These are phyloP conservation scores for Pentalonia nigronervosa DNA, from an alignment of 1,140 invertebrate genomes.

Conservation along the genomic window DNA sequence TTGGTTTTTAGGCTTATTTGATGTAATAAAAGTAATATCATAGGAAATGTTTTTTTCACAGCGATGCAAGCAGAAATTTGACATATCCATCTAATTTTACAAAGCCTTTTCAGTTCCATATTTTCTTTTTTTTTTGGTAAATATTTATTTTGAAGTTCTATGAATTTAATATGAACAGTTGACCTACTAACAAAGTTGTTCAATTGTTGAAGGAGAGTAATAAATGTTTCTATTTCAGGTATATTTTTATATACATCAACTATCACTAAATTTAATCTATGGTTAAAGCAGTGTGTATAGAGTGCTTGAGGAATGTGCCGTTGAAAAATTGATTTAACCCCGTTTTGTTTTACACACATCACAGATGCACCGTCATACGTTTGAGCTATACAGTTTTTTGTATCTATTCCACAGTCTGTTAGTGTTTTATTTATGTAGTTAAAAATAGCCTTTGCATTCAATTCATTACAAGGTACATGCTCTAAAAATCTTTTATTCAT, in stretches of 20 bases:
- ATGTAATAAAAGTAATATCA: background rate
- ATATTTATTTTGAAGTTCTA: background rate
- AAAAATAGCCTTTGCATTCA: background rate
- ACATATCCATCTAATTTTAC: conserved; percentile 20
- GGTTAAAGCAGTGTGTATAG: no score
- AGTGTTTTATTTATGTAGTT: background rate
- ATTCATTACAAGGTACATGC: background rate
- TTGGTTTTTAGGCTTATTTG: background rate
- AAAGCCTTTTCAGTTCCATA: background rate
- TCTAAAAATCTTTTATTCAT: conserved; percentile 4
- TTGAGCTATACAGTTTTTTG: background rate
- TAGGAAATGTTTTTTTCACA: background rate
- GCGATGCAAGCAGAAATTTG: background rate
- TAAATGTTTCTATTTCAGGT: no score
- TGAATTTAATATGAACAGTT: background rate
- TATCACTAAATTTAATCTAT: no score
- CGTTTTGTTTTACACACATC: background rate
- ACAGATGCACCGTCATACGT: background rate
- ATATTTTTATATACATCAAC: no score
- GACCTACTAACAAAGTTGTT: no score
- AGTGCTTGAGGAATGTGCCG: no score
- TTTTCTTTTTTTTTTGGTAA: background rate
- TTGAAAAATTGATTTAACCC: background rate
- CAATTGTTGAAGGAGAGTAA: background rate
- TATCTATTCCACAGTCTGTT: background rate